Evolutionary conservation across 2,797 vertebrate genomes (phyloP), one percentile per base, ranked within the genome.

Genomic region (Orestias chungarensis): DNA sequence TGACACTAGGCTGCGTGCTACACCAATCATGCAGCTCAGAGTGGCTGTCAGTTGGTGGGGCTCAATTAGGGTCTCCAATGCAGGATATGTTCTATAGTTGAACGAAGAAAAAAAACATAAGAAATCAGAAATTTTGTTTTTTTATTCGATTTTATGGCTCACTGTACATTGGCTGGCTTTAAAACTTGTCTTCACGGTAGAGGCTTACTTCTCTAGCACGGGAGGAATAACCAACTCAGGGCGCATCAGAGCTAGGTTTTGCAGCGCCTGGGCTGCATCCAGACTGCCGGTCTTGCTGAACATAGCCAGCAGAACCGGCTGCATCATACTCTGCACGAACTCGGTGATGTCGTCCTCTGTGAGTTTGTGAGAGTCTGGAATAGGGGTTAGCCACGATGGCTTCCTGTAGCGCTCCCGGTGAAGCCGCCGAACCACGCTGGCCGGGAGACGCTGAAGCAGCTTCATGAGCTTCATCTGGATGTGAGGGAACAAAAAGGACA

Each of bases 271-370:
- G 49, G 98, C 97, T 64, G 98, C 98, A 84, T 99, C 97, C 12
- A 98, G 93, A 80, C 97, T 99, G 82, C 98, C 98, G 0, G 96
- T 99, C 94, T 99, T 99, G 90, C 98, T 99, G 90, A 99, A 99
- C 97, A 99, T 99, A 71, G 97, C 97, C 89, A 99, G 91, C 74
- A 99, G 94, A 70, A 99, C 97, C 6, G 97, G 98, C 82, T 99
- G 96, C 94, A 97, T 97, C 93, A 99, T 96, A 85, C 97, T 97
- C 46, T 96, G 91, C 69, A 99, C 97, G 59, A 99, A 99, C 85
- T 95, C 95, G 9, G 96, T 98, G 87, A 99, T 96, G 71, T 99
- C 96, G 70, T 97, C 94, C 86, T 99, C 97, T 3, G 96, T 97
- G 77, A 99, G 96, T 76, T 96, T 97, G 91, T 99, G 96, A 89